Evolutionary conservation across 23 tunicate species (phyloP).

Genomic region (Phallusia fumigata): DNA sequence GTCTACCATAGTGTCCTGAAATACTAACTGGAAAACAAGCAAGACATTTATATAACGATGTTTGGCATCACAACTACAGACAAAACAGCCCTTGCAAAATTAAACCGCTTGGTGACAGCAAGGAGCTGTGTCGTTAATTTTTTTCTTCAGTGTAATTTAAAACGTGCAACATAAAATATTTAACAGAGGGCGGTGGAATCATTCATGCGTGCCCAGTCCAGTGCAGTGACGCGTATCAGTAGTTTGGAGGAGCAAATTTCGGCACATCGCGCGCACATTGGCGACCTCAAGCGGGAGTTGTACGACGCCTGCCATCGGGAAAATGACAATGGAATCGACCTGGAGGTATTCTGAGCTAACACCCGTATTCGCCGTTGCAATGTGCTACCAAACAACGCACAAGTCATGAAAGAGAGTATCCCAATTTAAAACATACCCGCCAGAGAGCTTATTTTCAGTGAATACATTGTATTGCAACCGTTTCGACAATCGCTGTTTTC

Average conservation of each 20-base stretch:
- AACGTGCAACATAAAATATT: background rate
- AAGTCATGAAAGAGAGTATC: too few species aligned
- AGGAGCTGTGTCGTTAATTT: background rate
- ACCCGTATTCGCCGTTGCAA: background rate
- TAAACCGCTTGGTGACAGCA: too few species aligned
- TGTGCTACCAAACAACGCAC: too few species aligned
- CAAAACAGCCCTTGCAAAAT: too few species aligned
- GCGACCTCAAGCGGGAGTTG: conserved; percentile 77
- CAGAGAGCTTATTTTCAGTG: too few species aligned
- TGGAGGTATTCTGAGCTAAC: conserved; percentile 17
- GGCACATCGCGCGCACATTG: conserved; percentile 75
- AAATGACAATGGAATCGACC: conserved; percentile 30
- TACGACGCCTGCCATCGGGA: conserved; percentile 83
- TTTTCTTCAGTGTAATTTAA: background rate
- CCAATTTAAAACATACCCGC: too few species aligned
- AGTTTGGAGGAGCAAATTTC: conserved; percentile 75
- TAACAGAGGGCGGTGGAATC: conserved; percentile 75
- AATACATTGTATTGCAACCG: too few species aligned
- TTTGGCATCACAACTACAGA: too few species aligned
- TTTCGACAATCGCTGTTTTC: too few species aligned
- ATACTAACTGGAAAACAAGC: too few species aligned
- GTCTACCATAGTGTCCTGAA: too few species aligned
- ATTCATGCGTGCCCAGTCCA: conserved; percentile 82
- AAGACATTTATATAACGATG: too few species aligned
- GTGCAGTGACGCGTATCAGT: conserved; percentile 80